These are phyloP conservation scores for Arctocebus calabarensis DNA, from an alignment of 2,797 vertebrate species.

Conservation along the genomic window DNA sequence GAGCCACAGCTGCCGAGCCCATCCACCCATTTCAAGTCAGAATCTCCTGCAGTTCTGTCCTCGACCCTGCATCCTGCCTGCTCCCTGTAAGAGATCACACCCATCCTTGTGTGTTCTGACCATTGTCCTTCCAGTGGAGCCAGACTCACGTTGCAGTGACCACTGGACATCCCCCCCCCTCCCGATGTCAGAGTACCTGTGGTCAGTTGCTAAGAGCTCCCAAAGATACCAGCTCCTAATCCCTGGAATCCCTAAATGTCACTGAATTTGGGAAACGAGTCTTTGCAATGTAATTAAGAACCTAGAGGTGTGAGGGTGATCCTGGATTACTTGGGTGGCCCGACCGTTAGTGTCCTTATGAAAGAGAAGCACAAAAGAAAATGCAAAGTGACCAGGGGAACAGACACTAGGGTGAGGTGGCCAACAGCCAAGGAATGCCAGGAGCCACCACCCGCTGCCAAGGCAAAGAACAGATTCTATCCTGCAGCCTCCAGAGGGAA, in stretches of 20 bases:
- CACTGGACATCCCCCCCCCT: not conserved
- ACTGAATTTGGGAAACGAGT: not conserved
- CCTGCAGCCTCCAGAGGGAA: not conserved
- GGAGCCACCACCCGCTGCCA: not conserved
- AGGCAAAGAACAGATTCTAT: not conserved
- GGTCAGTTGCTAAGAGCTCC: not conserved
- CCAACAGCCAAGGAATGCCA: not conserved
- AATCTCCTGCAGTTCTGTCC: not conserved
- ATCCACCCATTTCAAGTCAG: not conserved
- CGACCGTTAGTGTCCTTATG: not conserved
- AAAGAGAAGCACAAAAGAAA: not conserved
- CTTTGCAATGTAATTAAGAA: not conserved
- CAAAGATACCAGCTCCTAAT: not conserved
- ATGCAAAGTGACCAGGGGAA: not conserved
- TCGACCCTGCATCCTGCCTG: not conserved
- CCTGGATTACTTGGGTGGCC: not conserved
- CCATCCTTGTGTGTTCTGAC: not conserved
- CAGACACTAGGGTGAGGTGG: not conserved
- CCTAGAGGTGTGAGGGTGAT: not conserved
- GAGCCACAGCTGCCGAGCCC: too few species aligned
- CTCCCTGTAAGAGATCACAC: not conserved
- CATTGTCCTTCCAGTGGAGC: not conserved
- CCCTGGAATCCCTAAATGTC: not conserved
- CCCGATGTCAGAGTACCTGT: not conserved
- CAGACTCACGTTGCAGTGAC: not conserved